Conservation (phyloP, 2,797 vertebrate genomes). For the Dipus sagitta region DNA sequence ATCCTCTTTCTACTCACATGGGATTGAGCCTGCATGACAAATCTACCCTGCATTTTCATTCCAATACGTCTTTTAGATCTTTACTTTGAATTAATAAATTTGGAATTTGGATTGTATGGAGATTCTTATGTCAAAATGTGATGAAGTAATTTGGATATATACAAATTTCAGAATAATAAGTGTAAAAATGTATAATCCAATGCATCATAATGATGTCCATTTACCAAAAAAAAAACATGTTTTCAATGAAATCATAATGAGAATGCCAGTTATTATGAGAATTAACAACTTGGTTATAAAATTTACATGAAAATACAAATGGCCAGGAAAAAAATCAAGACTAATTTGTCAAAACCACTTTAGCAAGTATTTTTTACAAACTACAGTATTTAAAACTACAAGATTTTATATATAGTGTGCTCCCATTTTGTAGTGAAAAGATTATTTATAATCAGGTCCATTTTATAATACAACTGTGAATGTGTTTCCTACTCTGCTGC, state of each 20-base stretch:
- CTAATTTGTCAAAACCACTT: background rate
- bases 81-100: constrained; percentile 9
- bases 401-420: background rate
- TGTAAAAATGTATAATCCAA: background rate
- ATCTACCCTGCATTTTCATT: background rate
- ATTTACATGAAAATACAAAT: background rate
- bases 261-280: background rate
- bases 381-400: background rate
- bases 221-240: background rate
- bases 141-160: background rate
- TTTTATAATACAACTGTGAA: background rate
- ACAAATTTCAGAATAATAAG: background rate
- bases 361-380: background rate
- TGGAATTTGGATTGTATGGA: background rate
- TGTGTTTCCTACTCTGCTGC: background rate
- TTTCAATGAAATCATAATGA: constrained; percentile 21
- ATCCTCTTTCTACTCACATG: background rate
- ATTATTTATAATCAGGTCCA: background rate
- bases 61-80: background rate
- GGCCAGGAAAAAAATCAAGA: background rate
- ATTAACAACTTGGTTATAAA: background rate
- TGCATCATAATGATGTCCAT: background rate
- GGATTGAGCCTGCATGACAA: background rate
- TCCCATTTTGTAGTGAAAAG: background rate
- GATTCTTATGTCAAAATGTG: background rate